Percentiles rank a stretch among this genome's conserved stretches.
phyloP scores from a whole-genome alignment of 35 echinoderm and acorn worm genomes.

The Strongylocentrotus purpuratus region DNA sequence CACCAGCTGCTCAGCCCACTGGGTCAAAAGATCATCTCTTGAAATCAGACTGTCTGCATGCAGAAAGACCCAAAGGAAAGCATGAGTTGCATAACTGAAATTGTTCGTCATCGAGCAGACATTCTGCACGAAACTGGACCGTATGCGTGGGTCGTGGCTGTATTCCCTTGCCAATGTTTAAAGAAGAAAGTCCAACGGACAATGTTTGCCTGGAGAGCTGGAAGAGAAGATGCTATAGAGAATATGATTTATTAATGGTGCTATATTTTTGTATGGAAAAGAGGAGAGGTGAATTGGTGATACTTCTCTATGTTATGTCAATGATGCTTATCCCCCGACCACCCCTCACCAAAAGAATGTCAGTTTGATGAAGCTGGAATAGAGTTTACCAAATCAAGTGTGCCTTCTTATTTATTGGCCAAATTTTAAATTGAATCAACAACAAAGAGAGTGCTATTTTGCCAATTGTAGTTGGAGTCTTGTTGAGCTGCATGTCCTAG shows the following conservation, averaged over 20 bases:
- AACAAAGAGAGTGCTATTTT: background rate
- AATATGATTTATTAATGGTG: conserved; percentile 6
- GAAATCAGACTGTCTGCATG: background rate
- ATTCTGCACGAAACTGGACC: background rate
- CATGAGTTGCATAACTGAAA: background rate
- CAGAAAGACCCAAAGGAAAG: background rate
- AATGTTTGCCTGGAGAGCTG: background rate
- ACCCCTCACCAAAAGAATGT: background rate
- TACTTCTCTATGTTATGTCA: background rate
- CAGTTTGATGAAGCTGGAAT: background rate
- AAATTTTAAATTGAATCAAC: background rate
- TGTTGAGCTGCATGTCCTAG: background rate
- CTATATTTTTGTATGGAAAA: conserved; percentile 19
- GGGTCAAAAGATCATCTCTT: background rate
- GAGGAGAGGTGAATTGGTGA: background rate
- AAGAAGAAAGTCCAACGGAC: background rate
- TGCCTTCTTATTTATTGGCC: background rate
- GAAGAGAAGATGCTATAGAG: background rate
- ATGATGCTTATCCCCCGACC: background rate
- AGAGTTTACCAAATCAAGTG: background rate
- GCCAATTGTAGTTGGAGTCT: background rate
- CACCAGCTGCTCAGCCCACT: background rate
- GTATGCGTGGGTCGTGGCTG: background rate
- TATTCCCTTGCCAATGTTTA: conserved; percentile 1
- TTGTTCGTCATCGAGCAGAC: background rate